Evolutionary conservation across 2,797 vertebrate species (phyloP).

Genomic region (Rhinichthys osculus): DNA sequence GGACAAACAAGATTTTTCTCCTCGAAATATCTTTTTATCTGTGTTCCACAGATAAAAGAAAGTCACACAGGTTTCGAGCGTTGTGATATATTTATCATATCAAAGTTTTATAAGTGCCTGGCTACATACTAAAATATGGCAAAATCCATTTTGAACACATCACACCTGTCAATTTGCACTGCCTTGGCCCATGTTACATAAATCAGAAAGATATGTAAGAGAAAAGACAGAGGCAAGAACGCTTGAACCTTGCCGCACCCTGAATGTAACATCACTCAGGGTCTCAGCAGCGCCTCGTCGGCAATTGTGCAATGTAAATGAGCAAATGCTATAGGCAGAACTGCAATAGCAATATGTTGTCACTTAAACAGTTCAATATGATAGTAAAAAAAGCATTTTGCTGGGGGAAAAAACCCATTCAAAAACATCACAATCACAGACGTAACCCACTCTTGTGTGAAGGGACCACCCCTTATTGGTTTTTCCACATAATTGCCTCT

Average conservation of each 20-base stretch:
- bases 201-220: background rate
- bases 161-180: background rate
- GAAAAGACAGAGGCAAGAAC: background rate
- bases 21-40: background rate
- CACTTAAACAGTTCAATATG: constrained; percentile 16
- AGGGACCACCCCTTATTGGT: constrained; percentile 30
- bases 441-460: constrained; percentile 25
- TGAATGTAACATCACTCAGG: background rate
- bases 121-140: background rate
- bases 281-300: background rate
- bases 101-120: background rate
- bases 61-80: background rate
- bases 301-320: background rate
- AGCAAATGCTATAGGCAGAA: background rate
- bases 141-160: background rate
- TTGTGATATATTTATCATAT: background rate
- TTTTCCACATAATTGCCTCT: constrained; percentile 37
- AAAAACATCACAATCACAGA: background rate
- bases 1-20: background rate
- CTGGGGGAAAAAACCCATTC: background rate
- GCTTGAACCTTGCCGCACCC: constrained; percentile 5
- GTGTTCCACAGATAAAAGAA: background rate
- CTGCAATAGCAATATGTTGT: background rate
- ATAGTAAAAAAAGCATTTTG: constrained; percentile 12
- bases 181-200: background rate